A percentile compares a stretch with the other conserved stretches of the same genome.
These are phyloP conservation scores for Saxidomus purpurata DNA, from an alignment of 1,140 invertebrate species.

Conservation along the genomic window DNA sequence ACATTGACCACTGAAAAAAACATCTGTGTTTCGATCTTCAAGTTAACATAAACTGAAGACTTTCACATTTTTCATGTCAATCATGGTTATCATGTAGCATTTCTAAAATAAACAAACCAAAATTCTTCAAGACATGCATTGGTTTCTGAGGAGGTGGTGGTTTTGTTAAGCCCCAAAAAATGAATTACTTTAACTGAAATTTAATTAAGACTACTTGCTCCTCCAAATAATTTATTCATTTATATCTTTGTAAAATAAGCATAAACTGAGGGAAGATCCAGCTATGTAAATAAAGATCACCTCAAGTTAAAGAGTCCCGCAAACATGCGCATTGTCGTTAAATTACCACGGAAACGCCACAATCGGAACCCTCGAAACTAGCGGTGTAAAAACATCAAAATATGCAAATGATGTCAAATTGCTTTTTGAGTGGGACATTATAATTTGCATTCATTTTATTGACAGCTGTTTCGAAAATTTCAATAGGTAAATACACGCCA, in stretches of 20 bases:
- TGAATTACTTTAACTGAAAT: not conserved
- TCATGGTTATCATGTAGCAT: not conserved
- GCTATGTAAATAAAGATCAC: not conserved
- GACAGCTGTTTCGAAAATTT: no score
- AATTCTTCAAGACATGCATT: not conserved
- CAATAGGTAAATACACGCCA: no score
- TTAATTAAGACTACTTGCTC: not conserved
- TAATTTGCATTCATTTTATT: not conserved
- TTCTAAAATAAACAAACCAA: constrained; percentile 5
- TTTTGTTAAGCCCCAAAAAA: not conserved
- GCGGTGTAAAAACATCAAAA: not conserved
- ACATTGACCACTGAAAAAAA: no score
- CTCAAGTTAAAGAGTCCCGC: not conserved
- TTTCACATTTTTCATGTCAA: constrained; percentile 38
- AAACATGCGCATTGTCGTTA: not conserved
- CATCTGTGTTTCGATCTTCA: no score
- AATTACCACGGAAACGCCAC: not conserved
- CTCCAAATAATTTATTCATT: constrained; percentile 2
- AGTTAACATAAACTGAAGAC: not conserved
- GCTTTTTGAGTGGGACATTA: not conserved
- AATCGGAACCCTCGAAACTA: constrained; percentile 1
- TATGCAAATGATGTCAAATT: constrained; percentile 4
- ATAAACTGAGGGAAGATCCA: not conserved
- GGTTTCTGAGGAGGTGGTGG: not conserved
- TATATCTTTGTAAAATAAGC: not conserved